A percentile compares a stretch with the other conserved stretches of the same genome.
These are phyloP conservation scores for Carcharodon carcharias DNA, from an alignment of 2,797 vertebrate species.

Conservation along the genomic window DNA sequence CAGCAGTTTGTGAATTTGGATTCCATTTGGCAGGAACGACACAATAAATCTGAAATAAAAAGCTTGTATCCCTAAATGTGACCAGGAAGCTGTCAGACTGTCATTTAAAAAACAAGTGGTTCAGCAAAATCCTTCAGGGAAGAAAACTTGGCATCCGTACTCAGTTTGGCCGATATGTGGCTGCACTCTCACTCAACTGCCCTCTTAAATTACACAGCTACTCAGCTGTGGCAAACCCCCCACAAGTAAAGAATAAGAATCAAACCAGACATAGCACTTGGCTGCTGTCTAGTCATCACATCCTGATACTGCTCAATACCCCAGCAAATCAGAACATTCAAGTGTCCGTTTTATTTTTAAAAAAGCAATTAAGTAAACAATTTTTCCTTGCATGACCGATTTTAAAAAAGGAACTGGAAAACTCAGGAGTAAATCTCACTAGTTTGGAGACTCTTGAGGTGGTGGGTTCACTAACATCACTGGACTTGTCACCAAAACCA, in stretches of 20 bases:
- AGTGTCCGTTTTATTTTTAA: not conserved
- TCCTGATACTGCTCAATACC: not conserved
- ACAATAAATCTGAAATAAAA: constrained; percentile 1
- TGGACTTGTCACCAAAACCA: not conserved
- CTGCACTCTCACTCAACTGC: not conserved
- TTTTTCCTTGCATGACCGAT: not conserved
- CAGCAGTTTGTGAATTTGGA: not conserved
- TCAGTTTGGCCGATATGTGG: not conserved
- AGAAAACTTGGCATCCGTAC: not conserved
- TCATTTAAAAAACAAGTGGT: not conserved
- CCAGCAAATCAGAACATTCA: not conserved
- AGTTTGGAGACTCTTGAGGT: not conserved
- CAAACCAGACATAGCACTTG: not conserved
- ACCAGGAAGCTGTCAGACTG: not conserved
- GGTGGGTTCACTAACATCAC: not conserved
- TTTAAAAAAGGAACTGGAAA: not conserved
- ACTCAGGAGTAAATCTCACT: not conserved
- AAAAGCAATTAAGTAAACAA: not conserved
- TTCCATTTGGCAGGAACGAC: not conserved
- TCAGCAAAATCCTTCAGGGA: not conserved
- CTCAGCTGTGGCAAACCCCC: not conserved
- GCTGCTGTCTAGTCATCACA: not conserved
- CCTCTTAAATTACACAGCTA: not conserved
- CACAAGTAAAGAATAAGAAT: not conserved
- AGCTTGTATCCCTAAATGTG: not conserved